Conservation (phyloP, 2,888 invertebrate species). For the Plagodis pulveraria region DNA sequence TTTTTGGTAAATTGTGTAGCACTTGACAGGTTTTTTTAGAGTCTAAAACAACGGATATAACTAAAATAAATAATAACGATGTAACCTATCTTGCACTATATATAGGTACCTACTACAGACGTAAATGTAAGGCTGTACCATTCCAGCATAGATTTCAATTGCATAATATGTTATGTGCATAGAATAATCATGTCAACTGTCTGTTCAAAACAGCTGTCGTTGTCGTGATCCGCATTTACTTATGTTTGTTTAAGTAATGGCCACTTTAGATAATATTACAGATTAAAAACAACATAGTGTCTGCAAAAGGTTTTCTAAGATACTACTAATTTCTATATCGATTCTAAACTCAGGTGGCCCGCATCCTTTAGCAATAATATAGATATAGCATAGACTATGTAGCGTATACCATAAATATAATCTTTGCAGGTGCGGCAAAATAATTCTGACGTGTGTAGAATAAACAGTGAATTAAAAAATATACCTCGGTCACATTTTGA, state of each 20-base stretch:
- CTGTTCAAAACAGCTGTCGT: constrained; percentile 19
- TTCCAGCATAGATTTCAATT: constrained; percentile 10
- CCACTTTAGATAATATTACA: constrained; percentile 22
- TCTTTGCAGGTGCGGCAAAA: not conserved
- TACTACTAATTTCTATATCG: constrained; percentile 28
- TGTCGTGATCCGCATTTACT: constrained; percentile 18
- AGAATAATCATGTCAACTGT: constrained; percentile 13
- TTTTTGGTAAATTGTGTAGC: too few species aligned
- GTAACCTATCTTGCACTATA: too few species aligned
- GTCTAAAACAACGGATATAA: too few species aligned
- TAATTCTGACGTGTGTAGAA: too few species aligned
- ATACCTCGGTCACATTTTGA: too few species aligned
- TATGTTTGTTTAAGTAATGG: constrained; percentile 24
- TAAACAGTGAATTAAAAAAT: too few species aligned
- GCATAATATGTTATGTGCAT: constrained; percentile 11
- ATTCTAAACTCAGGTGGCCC: constrained; percentile 32
- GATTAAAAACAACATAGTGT: constrained; percentile 25
- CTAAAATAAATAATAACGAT: too few species aligned
- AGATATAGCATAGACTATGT: not conserved
- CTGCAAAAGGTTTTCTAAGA: constrained; percentile 26
- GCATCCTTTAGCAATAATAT: constrained; percentile 18
- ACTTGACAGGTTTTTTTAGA: too few species aligned
- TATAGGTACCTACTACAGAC: too few species aligned
- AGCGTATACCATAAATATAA: not conserved
- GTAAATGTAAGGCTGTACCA: too few species aligned